Evolutionary conservation across 64 coral and sea anemone genomes (phyloP), one percentile per base, ranked within the genome.

Genomic region (Cladopsammia gracilis): DNA sequence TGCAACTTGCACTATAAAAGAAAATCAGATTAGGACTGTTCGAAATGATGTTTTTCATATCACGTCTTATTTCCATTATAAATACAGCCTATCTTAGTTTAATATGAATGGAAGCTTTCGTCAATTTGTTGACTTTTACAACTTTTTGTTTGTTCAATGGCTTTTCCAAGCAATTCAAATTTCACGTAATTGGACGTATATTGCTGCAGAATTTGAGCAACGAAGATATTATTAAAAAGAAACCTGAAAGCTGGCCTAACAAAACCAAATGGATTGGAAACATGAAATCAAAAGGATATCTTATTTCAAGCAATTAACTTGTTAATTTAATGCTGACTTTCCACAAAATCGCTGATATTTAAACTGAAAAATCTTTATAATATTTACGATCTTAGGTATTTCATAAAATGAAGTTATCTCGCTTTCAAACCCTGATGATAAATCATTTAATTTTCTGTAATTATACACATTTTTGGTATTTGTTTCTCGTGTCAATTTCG

Each of bases 61-160:
- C 6, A 13, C 25, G 62, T 82, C 57, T 19, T 42, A 8, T 62
- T 64, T 34, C 47, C 59, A 44, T 45, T 62, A 62, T 64, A 14
- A 82, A 60, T 47, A 20, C 51, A 23, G 23, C 71, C 71, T 73
- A 56, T 24, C 48, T 48, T 64, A 19, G 25, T 82, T 62, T n/a
- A 60, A n/a, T n/a, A 20, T 84, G n/a, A 84, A 67, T 51, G 67
- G 10, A 49, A 51, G 62, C 4, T 46, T 84, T 50, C 45, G n/a
- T 66, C 22, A 1, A 49, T 48, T 14, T 84, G 80, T 84, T 84
- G 62, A 84, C 49, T 84, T 84, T 84, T 84, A 42, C 49, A 67
- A 84, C n/a, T 62, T 84, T 84, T 84, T 84, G 80, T 84, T 84
- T 84, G 43, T 22, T 25, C 18, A 23, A 24, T 11, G 44, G 14